These are phyloP conservation scores for Corynorhinus townsendii DNA, from an alignment of 2,113 vertebrate species.

Conservation along the genomic window DNA sequence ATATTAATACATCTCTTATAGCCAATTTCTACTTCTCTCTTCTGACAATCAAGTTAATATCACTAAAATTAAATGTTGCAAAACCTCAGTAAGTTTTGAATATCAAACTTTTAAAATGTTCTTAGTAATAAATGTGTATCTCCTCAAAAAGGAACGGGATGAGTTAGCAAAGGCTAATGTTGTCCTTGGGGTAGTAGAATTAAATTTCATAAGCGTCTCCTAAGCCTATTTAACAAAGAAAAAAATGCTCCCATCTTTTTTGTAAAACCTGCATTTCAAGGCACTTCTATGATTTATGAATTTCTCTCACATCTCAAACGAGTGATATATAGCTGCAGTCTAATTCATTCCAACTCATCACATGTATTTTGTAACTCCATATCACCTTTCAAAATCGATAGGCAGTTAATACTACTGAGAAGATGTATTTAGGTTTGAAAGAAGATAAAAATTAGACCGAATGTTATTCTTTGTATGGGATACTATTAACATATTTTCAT, in stretches of 20 bases:
- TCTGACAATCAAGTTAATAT: neutral
- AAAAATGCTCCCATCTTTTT: conserved; percentile 28
- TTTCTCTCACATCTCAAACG: neutral
- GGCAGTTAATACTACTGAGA: conserved; percentile 23
- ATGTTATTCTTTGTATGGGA: neutral
- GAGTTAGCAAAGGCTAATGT: conserved; percentile 3
- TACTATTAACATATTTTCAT: conserved; percentile 29
- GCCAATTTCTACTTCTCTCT: neutral
- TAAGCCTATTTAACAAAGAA: conserved; percentile 3
- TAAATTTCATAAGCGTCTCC: conserved; percentile 41
- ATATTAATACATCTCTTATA: neutral
- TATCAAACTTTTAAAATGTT: neutral
- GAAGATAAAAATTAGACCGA: conserved; percentile 30
- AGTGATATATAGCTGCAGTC: conserved; percentile 32
- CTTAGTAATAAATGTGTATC: neutral
- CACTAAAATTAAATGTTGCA: neutral
- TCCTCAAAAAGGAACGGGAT: rapidly evolving
- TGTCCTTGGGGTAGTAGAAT: neutral
- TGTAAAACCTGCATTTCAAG: conserved; percentile 50
- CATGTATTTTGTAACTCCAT: conserved; percentile 37
- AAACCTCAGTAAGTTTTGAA: conserved; percentile 25
- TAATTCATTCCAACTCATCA: conserved; percentile 53
- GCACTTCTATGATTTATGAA: conserved; percentile 55
- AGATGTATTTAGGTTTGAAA: conserved; percentile 40
- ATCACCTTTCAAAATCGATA: conserved; percentile 57